A percentile compares a stretch with the other conserved stretches of the same genome.
phyloP scores from a whole-genome alignment of 2,797 vertebrate species.

The Rousettus madagascariensis region DNA sequence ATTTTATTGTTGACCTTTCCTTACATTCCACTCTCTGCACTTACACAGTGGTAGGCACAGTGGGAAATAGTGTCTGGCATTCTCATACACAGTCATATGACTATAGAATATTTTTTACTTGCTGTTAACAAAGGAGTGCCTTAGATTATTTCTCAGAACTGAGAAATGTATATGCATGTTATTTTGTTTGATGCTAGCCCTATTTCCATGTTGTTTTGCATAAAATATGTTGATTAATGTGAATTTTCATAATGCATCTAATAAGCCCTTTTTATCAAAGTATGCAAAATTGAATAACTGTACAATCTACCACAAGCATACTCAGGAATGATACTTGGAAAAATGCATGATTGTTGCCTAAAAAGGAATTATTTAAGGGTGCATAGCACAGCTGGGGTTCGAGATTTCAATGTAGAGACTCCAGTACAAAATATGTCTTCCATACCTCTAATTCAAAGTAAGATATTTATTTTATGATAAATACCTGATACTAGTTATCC shows the following conservation, averaged over 20 bases:
- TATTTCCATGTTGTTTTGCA: conserved; percentile 47
- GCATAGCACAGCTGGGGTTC: neutral
- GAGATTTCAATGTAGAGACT: neutral
- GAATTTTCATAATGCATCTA: conserved; percentile 56
- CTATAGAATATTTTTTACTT: neutral
- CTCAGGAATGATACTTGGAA: neutral
- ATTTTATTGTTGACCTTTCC: neutral
- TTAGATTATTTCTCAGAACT: conserved; percentile 33
- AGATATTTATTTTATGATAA: neutral
- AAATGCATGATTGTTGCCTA: neutral
- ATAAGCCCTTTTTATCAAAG: conserved; percentile 47
- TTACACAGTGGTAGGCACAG: neutral
- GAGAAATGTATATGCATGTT: neutral
- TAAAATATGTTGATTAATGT: conserved; percentile 65
- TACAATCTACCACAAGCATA: neutral
- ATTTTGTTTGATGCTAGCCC: conserved; percentile 19
- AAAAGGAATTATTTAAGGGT: neutral
- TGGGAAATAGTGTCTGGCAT: neutral
- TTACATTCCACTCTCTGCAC: fast-evolving
- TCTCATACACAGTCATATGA: neutral
- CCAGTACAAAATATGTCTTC: neutral
- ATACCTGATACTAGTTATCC: neutral
- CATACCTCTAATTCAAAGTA: neutral
- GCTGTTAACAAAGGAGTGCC: neutral
- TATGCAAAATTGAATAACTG: conserved; percentile 42